phyloP scores from a whole-genome alignment of 2,113 vertebrate genomes.

The Genyomyrus donnyi region DNA sequence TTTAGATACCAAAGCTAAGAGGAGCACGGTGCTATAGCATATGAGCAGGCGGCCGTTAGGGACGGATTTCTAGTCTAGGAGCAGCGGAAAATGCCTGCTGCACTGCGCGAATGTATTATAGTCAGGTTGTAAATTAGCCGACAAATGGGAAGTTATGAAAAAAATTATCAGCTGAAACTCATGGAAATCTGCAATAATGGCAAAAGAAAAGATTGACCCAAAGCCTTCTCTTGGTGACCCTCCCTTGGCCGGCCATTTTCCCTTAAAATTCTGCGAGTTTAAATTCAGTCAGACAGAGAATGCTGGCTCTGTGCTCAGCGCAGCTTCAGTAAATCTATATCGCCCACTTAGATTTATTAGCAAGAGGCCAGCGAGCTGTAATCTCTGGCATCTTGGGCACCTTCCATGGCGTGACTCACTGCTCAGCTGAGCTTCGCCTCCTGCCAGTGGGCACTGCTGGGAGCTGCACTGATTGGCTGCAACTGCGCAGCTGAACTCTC shows the following conservation, averaged over 20 bases:
- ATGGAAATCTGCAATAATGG: conserved; percentile 40
- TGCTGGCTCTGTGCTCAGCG: neutral
- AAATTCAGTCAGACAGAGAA: conserved; percentile 8
- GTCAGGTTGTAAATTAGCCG: conserved; percentile 45
- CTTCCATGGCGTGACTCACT: conserved; percentile 23
- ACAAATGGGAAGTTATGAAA: conserved; percentile 31
- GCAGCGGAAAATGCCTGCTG: conserved; percentile 29
- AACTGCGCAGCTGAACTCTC: conserved; percentile 47
- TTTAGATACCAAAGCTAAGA: conserved; percentile 56
- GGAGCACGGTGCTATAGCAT: conserved; percentile 51
- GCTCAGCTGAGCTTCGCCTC: conserved; percentile 21
- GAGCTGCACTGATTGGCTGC: conserved; percentile 48
- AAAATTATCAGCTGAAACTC: conserved; percentile 24
- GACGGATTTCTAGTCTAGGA: conserved; percentile 44
- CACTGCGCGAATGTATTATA: neutral
- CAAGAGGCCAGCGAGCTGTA: conserved; percentile 20
- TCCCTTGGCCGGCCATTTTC: conserved; percentile 27
- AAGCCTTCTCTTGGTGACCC: conserved; percentile 33
- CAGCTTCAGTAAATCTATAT: neutral
- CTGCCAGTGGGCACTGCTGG: conserved; percentile 41
- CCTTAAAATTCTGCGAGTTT: neutral
- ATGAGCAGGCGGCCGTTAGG: conserved; percentile 63
- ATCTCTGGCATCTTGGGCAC: conserved; percentile 12
- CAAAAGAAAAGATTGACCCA: conserved; percentile 28
- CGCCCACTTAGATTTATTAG: conserved; percentile 16